Evolutionary conservation across 2,113 vertebrate genomes (phyloP), one percentile per base, ranked within the genome.

Genomic region (Hyperopisus bebe): DNA sequence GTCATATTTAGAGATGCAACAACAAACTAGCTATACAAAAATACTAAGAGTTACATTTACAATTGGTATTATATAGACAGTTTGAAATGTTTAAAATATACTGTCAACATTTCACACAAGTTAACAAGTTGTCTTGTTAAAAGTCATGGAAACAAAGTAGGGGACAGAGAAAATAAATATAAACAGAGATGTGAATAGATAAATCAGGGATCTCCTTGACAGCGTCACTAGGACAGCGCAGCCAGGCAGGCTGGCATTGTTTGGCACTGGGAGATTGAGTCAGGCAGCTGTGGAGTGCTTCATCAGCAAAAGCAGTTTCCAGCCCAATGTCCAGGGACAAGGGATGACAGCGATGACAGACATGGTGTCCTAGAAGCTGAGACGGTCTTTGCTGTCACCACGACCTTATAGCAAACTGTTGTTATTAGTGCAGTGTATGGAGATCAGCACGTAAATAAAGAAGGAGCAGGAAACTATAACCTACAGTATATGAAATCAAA

Each of bases 251-350:
- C 50, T 66, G 31, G 9, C 31, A 66, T 86, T 86, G 39, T 86
- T 70, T 8, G 7, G 27, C 21, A 35, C 83, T n/a, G 42, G 42
- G 62, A 88, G 62, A 47, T 47, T 58, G 51, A 66, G 53, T 44
- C 62, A 74, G 42, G 62, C 62, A 88, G 87, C 87, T 88, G 50
- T 39, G 35, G n/a, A 27, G 11, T 89, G 88, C 62, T 89, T 77
- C 44, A 80, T 77, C 42, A 53, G 42, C 62, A 74, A 77, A 74
- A 48, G 24, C 21, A 89, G 88, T 13, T 31, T 44, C n/a, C n/a
- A 89, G 15, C 88, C 42, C 31, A 47, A n/a, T 89, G 62, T 66
- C 55, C 55, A 46, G 58, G 87, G 9, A 27, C 31, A 21, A 88
- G 44, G 27, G 62, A 31, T 48, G 62, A 42, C 46, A 50, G 21